These are phyloP conservation scores for Strigamia maritima DNA, from an alignment of 2,888 invertebrate species.

Conservation along the genomic window DNA sequence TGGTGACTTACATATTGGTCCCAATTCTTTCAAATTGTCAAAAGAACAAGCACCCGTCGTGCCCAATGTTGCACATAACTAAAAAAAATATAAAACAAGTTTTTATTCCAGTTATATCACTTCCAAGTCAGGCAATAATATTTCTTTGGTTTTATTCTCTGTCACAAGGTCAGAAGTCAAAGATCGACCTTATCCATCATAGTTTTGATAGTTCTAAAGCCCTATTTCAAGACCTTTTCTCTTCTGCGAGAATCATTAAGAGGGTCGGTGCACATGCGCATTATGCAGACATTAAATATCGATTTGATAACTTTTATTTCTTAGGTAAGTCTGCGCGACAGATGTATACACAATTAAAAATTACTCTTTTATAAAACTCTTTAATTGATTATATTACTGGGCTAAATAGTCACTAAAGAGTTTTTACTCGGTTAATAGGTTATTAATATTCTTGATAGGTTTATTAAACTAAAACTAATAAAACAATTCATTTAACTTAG, in stretches of 20 bases:
- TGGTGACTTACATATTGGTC: slow-evolving; percentile 61
- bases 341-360: no score
- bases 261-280: background rate
- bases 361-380: no score
- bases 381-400: no score
- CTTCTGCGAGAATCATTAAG: background rate
- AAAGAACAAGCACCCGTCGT: slow-evolving; percentile 97
- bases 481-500: no score
- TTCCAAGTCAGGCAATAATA: background rate
- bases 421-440: no score
- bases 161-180: background rate
- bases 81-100: background rate
- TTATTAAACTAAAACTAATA: no score
- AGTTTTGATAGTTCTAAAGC: background rate
- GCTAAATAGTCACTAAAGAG: no score
- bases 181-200: slow-evolving; percentile 15
- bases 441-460: no score
- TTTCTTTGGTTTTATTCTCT: background rate
- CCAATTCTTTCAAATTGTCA: slow-evolving; percentile 73
- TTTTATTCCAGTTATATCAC: background rate
- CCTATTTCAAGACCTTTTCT: background rate
- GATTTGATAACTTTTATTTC: background rate
- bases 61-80: slow-evolving; percentile 93
- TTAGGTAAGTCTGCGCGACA: background rate
- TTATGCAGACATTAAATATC: background rate